phyloP scores from a whole-genome alignment of 1,140 invertebrate genomes.

The Melitaea cinxia region DNA sequence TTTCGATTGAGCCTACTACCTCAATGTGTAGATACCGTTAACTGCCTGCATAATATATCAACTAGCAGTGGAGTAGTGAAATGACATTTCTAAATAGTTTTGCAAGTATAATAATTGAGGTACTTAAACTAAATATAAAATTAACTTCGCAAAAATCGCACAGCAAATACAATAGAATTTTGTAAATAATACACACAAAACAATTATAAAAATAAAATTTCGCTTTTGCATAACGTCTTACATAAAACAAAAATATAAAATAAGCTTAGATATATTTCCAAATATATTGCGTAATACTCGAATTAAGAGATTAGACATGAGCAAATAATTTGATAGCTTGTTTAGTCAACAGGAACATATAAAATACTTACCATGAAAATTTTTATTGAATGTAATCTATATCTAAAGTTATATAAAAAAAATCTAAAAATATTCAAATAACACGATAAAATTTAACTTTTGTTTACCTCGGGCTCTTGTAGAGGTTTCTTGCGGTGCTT shows the following conservation, averaged over 20 bases:
- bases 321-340: too few species aligned
- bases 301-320: background rate
- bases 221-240: conserved; percentile 44
- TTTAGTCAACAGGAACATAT: too few species aligned
- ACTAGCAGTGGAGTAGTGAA: conserved; percentile 23
- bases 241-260: background rate
- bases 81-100: conserved; percentile 37
- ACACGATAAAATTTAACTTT: conserved; percentile 1
- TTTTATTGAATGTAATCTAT: too few species aligned
- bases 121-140: conserved; percentile 24
- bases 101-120: conserved; percentile 34
- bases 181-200: background rate
- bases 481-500: conserved; percentile 66
- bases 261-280: background rate
- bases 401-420: too few species aligned
- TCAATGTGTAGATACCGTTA: conserved; percentile 13
- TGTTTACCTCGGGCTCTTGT: conserved; percentile 68
- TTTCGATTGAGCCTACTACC: conserved; percentile 10
- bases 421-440: too few species aligned
- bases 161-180: conserved; percentile 45
- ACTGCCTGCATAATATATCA: conserved; percentile 32
- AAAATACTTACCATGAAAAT: too few species aligned
- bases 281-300: too few species aligned
- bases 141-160: conserved; percentile 47
- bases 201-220: conserved; percentile 19